Evolutionary conservation across 2,888 invertebrate genomes (phyloP), one percentile per base, ranked within the genome.

Genomic region (Pristionchus exspectatus): DNA sequence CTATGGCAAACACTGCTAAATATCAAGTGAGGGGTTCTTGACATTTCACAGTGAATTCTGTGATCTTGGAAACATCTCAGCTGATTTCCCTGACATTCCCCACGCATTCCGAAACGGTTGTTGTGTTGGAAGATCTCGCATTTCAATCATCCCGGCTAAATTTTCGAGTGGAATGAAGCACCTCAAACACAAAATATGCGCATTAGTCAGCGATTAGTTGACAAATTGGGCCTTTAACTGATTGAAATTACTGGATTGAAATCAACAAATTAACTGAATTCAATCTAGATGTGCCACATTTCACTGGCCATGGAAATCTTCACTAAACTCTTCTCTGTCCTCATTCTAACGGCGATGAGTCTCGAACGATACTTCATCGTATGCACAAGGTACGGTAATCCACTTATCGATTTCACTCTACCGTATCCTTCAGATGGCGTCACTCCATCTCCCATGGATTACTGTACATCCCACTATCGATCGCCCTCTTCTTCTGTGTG

Each of bases 291-390:
- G 54, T 94, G 94, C 90, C 92, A 92, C 74, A 72, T 90, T 38
- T 92, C 92, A 38, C 88, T 92, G n/a, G 91, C 93, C 0, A 88
- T 93, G 44, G 94, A 94, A 84, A 92, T 92, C 56, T 92, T 94
- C 83, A 92, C 92, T 24, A 94, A 94, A 89, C 91, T 93, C 21
- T 93, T 94, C 90, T 93, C 93, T 4, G 93, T 94, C 16, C 91
- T 93, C 66, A 90, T 94, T 38, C 89, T 94, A 44, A 94, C 93
- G 12, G 92, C 92, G 33, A 93, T 94, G 93, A 93, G 93, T 84
- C 90, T 94, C 83, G 93, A 94, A 90, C 87, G 94, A 56, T 94
- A 93, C 86, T 92, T 94, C 81, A 92, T 94, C 83, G 94, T 94
- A 10, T 94, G 94, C 74, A 94, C 93, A 0, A 90, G 92, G 92